These are phyloP conservation scores for Odontocolon sp. DNA, from an alignment of 2,888 invertebrate species.

Conservation along the genomic window DNA sequence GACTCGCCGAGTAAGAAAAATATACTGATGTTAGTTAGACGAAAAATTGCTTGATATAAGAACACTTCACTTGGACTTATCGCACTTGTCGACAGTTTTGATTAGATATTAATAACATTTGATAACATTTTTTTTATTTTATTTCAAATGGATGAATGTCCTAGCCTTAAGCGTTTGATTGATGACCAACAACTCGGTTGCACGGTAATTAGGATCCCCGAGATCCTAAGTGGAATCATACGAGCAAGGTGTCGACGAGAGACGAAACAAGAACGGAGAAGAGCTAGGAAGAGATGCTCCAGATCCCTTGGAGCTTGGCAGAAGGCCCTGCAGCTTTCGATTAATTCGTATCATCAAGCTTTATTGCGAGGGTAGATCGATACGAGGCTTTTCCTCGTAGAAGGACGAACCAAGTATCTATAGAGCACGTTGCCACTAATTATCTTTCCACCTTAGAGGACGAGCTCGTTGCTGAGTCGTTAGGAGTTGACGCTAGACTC, in stretches of 20 bases:
- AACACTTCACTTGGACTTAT: too few relatives aligned
- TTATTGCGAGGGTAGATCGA: constrained; percentile 16
- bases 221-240: constrained; percentile 14
- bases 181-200: not conserved
- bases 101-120: too few relatives aligned
- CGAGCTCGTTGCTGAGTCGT: constrained; percentile 4
- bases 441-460: constrained; percentile 25
- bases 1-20: too few relatives aligned
- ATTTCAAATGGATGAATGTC: too few relatives aligned
- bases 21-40: too few relatives aligned
- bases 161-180: constrained; percentile 10
- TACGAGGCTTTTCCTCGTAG: constrained; percentile 5
- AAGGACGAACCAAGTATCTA: not conserved
- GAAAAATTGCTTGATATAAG: too few relatives aligned
- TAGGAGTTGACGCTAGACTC: not conserved
- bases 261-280: not conserved
- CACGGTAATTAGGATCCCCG: not conserved
- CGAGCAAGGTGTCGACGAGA: constrained; percentile 1
- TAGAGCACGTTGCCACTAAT: constrained; percentile 24
- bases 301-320: constrained; percentile 11
- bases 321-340: constrained; percentile 17
- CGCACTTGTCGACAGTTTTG: too few relatives aligned
- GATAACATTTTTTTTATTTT: too few relatives aligned
- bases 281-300: not conserved
- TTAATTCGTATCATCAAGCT: constrained; percentile 35